A percentile compares a stretch with the other conserved stretches of the same genome.
phyloP scores from a whole-genome alignment of 1,140 invertebrate species.

The Drosophila yakuba region DNA sequence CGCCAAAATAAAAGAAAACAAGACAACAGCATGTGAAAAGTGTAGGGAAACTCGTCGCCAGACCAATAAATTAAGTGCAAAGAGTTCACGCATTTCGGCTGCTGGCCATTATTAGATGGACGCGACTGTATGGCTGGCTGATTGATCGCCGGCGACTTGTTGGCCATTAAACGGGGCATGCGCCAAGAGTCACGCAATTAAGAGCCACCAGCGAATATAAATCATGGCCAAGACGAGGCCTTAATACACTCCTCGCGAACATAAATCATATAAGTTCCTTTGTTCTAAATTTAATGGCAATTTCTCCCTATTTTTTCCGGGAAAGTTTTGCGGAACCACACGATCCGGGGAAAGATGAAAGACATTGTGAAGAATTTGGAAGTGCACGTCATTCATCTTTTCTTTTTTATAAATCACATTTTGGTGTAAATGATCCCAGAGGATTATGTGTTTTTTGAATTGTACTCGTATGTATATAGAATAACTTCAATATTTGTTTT shows the following conservation, averaged over 20 bases:
- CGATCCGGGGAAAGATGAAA: constrained; percentile 2
- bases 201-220: constrained; percentile 38
- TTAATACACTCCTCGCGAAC: constrained; percentile 25
- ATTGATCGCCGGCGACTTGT: constrained; percentile 71
- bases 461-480: not conserved
- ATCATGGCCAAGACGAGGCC: constrained; percentile 40
- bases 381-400: constrained; percentile 1
- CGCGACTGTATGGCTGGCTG: constrained; percentile 46
- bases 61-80: constrained; percentile 60
- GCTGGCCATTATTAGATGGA: constrained; percentile 39
- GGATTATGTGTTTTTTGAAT: not conserved
- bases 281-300: constrained; percentile 44
- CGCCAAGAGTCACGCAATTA: constrained; percentile 72
- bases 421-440: not conserved
- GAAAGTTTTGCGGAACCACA: not conserved
- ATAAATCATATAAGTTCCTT: constrained; percentile 48
- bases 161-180: constrained; percentile 71
- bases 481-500: too few relatives aligned
- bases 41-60: constrained; percentile 46
- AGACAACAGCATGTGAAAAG: constrained; percentile 1
- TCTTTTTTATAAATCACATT: not conserved
- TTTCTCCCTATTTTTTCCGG: constrained; percentile 2
- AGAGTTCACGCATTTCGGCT: constrained; percentile 46
- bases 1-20: not conserved
- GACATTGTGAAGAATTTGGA: not conserved